A percentile compares a stretch with the other conserved stretches of the same genome.
phyloP scores from a whole-genome alignment of 2,113 vertebrate species.

The Bubalus kerabau region DNA sequence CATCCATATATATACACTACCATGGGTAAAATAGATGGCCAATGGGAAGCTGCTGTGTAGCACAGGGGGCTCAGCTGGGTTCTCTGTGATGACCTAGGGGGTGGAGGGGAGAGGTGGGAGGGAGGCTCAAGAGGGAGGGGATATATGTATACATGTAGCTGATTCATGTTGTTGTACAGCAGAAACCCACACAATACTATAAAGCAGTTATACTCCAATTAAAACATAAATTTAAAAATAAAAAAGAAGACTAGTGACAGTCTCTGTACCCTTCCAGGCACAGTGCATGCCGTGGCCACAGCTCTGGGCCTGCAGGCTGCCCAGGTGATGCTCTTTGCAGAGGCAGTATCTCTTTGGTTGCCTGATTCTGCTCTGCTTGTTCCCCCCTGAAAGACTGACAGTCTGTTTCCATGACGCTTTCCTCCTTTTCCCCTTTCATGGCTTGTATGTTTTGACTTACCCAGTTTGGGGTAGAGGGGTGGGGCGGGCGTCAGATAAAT shows the following conservation, averaged over 20 bases:
- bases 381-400: neutral
- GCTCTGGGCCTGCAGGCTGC: neutral
- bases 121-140: neutral
- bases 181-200: neutral
- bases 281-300: fast-evolving
- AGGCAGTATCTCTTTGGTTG: neutral
- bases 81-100: neutral
- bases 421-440: neutral
- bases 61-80: neutral
- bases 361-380: neutral
- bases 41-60: neutral
- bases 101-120: fast-evolving
- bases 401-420: neutral
- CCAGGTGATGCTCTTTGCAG: neutral
- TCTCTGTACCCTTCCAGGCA: neutral
- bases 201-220: neutral
- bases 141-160: neutral
- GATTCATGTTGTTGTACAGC: neutral
- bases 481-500: neutral
- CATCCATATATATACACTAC: neutral
- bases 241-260: neutral
- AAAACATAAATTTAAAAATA: neutral
- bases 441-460: neutral
- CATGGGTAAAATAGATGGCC: neutral
- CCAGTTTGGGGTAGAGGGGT: neutral